Percentiles rank a stretch among this genome's conserved stretches.
Conservation (phyloP, 2,113 vertebrate species). For the Halichoeres trimaculatus region DNA sequence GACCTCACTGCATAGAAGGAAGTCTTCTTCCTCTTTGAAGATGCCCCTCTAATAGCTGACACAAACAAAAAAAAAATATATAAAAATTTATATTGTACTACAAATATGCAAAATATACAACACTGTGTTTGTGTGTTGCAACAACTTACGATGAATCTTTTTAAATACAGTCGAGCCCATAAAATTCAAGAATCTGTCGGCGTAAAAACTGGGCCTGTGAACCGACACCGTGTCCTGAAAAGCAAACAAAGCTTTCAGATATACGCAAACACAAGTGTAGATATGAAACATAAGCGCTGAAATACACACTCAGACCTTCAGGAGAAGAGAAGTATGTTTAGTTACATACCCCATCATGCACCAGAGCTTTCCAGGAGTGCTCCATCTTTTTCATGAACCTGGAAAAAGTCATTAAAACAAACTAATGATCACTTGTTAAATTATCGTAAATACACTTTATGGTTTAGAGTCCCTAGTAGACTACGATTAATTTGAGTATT, state of each 20-base stretch:
- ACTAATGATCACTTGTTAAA: not conserved
- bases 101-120: not conserved
- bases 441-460: too few species aligned
- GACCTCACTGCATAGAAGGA: constrained; percentile 88
- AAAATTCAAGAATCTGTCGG: constrained; percentile 95
- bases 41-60: constrained; percentile 88
- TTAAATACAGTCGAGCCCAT: constrained; percentile 95
- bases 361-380: constrained; percentile 98
- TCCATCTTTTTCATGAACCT: constrained; percentile 98
- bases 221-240: constrained; percentile 93
- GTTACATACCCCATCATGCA: constrained; percentile 91
- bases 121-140: not conserved
- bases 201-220: constrained; percentile 94
- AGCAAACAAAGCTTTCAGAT: not conserved
- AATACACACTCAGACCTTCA: not conserved
- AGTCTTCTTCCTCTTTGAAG: constrained; percentile 89
- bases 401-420: constrained; percentile 18
- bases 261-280: not conserved
- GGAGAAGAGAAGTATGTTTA: too few species aligned
- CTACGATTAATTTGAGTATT: too few species aligned
- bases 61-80: not conserved
- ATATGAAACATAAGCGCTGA: not conserved
- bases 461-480: too few species aligned
- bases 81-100: too few species aligned
- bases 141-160: constrained; percentile 88